Base-by-base conservation (phyloP, 2,888 invertebrate species). In the Dyspetes luteomarginatus region DNA sequence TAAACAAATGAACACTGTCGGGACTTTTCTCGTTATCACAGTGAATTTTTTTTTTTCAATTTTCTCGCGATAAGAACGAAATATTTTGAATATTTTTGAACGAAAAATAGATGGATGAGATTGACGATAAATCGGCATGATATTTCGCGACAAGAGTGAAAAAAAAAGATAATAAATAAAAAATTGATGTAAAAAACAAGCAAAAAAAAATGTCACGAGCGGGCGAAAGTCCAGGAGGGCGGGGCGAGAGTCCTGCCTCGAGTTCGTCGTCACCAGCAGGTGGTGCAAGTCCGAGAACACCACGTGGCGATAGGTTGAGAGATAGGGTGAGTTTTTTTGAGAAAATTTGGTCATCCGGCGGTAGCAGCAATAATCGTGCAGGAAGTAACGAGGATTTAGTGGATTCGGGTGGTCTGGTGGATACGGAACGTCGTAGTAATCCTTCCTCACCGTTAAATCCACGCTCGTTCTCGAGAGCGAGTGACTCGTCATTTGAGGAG, bases 251-350 rank as follows among this genome's bases (percentile, higher is more conserved):
- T 56, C 82, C 83, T 3, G 73, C 76, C 75, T 73, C 73, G 15
- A 12, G 73, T 30, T 45, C 73, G 26, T 83, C 50, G 71, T 82
- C 83, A 69, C 84, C 81, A 83, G 74, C 43, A 78, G 76, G 85
- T 55, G 83, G 85, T 82, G 89, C 89, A 75, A 88, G 89, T 45
- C 91, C 91, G 17, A 84, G 88, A 62, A 92, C 90, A 83, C 90
- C 93, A 86, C 89, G 92, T 84, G 90, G 90, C 78, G 88, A 86
- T 30, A 93, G 95, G 86, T 94, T 97, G 81, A 94, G 94, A 83
- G 95, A 96, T 88, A 95, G 96, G 86, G 96, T 97, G 86, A 95
- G 94, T 85, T 96, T 96, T 91, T 97, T 96, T 92, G 97, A 97
- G 92, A 95, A 95, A 93, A 94, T 96, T 84, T 96, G 96, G 95